Evolutionary conservation across 1,140 invertebrate genomes (phyloP), one percentile per base, ranked within the genome.

Genomic region (Heterodera schachtii): DNA sequence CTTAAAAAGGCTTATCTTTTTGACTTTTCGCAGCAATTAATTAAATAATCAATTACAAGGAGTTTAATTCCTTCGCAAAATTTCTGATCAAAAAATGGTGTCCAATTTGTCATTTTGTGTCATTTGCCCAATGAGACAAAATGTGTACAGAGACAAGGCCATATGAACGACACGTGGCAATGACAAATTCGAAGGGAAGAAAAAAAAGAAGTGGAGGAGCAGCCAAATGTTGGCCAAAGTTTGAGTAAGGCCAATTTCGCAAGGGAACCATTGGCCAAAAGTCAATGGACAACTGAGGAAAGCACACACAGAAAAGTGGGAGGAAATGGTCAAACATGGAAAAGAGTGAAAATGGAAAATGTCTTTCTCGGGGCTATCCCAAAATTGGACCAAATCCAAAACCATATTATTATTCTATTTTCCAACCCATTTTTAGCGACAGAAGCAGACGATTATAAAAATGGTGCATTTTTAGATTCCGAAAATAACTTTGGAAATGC

Each of bases 331-430:
- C 5, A 16, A 49, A 75, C 21, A 52, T 13, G 21, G 52, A 75
- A 75, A 74, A 74, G 0, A 44, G 44, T n/a, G n/a, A 74, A 74
- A 74, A 74, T 44, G n/a, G 13, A 46, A 74, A 74, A 74, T 73
- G n/a, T 73, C 5, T 73, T 73, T n/a, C 52, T 31, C 31, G 1
- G 31, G 31, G 31, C 31, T 31, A 31, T 31, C 31, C 31, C 31
- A 31, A 31, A 31, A 31, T 31, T 31, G 31, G 31, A 31, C 31
- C 31, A 31, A 31, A 31, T 31, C 31, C 31, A 31, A 31, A 31
- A 31, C 31, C 31, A 31, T 31, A 1, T 31, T 31, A 31, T 31
- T 31, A 31, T 31, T 31, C 31, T 31, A 31, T 31, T 31, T 31
- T 31, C 31, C 31, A 31, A 31, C 31, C 31, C 31, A 31, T 31